Base-by-base conservation (phyloP, 2,113 vertebrate species). In the Sialia sialis region DNA sequence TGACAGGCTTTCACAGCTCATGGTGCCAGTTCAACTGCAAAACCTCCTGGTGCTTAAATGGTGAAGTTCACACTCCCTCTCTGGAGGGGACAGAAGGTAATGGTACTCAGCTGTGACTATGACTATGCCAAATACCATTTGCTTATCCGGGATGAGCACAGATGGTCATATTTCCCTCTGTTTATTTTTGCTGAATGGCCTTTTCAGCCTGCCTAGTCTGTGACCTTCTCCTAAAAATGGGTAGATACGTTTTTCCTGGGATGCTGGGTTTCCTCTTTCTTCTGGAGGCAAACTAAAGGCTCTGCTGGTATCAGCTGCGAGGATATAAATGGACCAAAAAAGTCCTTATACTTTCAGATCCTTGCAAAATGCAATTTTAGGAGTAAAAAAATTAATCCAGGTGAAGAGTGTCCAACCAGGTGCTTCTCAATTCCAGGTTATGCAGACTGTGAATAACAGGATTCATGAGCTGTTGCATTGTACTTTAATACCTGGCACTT, bases 131-230 rank as follows among this genome's bases (percentile, higher is more conserved):
- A 94, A 90, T 79, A 90, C 81, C 92, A 79, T 96, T 95, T 94
- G 90, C 89, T 94, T 66, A 94, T 94, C 90, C 4, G 0, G 84
- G 93, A 95, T 85, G 87, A 97, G 75, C 94, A 94, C 95, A 96
- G 97, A 96, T 96, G 95, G 89, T 92, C 93, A 66, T 90, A 84
- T 94, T 96, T 94, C 82, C 75, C 93, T 91, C 92, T 93, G 75
- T 95, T 97, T 97, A 81, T 87, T 94, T 95, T 95, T 97, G 94
- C 84, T 94, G 93, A 89, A 80, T 96, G 95, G 95, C 95, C 96
- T 96, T 97, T 96, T 94, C 93, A 89, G 79, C 44, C 75, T 95
- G 95, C 96, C 90, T 94, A 94, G 56, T 84, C 79, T 87, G 83
- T 95, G 96, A 97, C 96, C 96, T 85, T 94, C 93, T 93, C 90